A percentile compares a stretch with the other conserved stretches of the same genome.
These are phyloP conservation scores for Porites lobata DNA, from an alignment of 92 coral and sea anemone species.

Conservation along the genomic window DNA sequence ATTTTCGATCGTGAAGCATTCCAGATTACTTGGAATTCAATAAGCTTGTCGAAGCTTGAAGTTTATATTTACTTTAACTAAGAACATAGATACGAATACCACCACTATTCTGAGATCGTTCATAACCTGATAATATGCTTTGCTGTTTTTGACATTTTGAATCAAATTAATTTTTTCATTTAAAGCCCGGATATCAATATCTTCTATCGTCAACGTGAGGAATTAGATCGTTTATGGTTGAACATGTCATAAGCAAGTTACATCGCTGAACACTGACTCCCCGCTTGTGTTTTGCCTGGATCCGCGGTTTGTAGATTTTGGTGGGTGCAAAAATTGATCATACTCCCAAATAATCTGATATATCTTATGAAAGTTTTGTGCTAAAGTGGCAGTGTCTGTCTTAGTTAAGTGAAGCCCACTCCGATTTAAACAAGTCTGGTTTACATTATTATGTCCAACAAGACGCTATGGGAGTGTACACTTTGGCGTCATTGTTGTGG, in stretches of 20 bases:
- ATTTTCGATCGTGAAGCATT: conserved; percentile 45
- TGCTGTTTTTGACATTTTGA: conserved; percentile 40
- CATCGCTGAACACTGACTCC: conserved; percentile 16
- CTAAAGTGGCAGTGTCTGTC: conserved; percentile 42
- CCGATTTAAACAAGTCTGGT: conserved; percentile 56
- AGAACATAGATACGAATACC: conserved; percentile 29
- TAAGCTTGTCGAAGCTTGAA: conserved; percentile 1
- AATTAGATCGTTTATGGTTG: conserved; percentile 22
- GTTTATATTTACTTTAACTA: conserved; percentile 13
- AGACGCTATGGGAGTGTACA: too few relatives aligned
- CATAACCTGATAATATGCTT: conserved; percentile 57
- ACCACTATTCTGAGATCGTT: conserved; percentile 1
- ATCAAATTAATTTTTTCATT: conserved; percentile 52
- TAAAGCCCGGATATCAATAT: neutral
- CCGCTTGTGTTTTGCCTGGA: neutral
- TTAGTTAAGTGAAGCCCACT: conserved; percentile 57
- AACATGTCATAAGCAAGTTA: conserved; percentile 32
- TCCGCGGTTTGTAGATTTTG: conserved; percentile 3
- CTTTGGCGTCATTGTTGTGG: too few relatives aligned
- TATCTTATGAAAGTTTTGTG: conserved; percentile 38
- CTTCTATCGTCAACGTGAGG: conserved; percentile 34
- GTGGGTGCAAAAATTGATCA: neutral
- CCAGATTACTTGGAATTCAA: conserved; percentile 33
- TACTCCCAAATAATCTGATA: conserved; percentile 50
- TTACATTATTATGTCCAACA: conserved; percentile 43